Percentiles rank a stretch among this genome's conserved stretches.
Conservation (phyloP, 2,888 invertebrate species). For the Seladonia tumulorum region DNA sequence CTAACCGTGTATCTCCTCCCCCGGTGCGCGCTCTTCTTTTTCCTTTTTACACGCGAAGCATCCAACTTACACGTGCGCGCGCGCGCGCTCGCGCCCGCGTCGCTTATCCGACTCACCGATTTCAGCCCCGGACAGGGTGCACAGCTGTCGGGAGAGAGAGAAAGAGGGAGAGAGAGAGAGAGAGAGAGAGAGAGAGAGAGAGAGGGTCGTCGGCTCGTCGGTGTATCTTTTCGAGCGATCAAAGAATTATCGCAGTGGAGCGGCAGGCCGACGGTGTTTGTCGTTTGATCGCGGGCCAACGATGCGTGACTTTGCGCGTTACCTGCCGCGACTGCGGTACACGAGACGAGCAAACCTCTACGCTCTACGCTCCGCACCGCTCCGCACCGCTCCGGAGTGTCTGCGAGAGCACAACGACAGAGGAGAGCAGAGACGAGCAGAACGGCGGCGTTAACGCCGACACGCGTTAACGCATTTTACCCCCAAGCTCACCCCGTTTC, state of each 20-base stretch:
- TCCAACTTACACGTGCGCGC: constrained; percentile 57
- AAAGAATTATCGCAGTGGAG: constrained; percentile 81
- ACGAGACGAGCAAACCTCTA: constrained; percentile 35
- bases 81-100: constrained; percentile 42
- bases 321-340: constrained; percentile 57
- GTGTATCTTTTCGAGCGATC: constrained; percentile 81
- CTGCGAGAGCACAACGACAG: constrained; percentile 25
- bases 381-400: neutral
- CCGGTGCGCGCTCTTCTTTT: constrained; percentile 15
- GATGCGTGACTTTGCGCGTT: constrained; percentile 73
- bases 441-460: constrained; percentile 69
- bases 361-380: constrained; percentile 38
- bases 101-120: constrained; percentile 56
- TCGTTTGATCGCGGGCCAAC: constrained; percentile 79
- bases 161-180: neutral
- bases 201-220: constrained; percentile 58
- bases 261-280: constrained; percentile 76
- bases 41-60: constrained; percentile 47
- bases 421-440: constrained; percentile 28
- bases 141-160: constrained; percentile 5
- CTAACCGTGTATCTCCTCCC: constrained; percentile 9
- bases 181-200: neutral
- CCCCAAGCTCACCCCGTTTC: constrained; percentile 37
- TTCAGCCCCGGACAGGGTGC: constrained; percentile 40
- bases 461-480: constrained; percentile 75